Evolutionary conservation across 2,113 vertebrate genomes (phyloP).

Genomic region (Entosphenus tridentatus): DNA sequence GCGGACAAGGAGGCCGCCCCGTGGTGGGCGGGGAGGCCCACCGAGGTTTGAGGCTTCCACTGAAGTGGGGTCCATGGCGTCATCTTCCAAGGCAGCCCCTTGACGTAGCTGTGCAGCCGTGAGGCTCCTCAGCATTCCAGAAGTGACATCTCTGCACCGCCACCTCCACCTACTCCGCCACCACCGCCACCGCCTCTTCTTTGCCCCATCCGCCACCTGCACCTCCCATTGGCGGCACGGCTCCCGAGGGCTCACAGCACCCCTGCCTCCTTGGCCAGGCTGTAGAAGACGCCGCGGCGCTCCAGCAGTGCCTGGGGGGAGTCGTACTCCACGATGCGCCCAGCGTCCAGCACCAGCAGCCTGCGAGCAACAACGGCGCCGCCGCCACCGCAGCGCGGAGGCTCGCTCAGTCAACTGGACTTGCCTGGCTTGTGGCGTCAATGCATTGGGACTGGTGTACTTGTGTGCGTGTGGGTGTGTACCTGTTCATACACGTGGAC

Average conservation of each 20-base stretch:
- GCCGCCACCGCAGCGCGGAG: slow-evolving; percentile 4
- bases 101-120: no score
- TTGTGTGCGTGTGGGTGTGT: not conserved
- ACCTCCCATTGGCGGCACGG: no score
- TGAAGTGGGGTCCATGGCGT: no score
- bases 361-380: slow-evolving; percentile 22
- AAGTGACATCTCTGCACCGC: no score
- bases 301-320: slow-evolving; percentile 41
- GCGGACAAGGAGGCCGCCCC: no score
- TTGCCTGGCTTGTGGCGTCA: not conserved
- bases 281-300: slow-evolving; percentile 55
- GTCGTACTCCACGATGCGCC: slow-evolving; percentile 51
- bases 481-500: not conserved
- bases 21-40: no score
- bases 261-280: slow-evolving; percentile 55
- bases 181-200: no score
- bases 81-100: no score
- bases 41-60: no score
- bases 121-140: no score
- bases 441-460: not conserved
- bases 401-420: not conserved
- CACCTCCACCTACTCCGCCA: no score
- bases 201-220: no score
- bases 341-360: slow-evolving; percentile 70
- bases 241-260: slow-evolving; percentile 23